Evolutionary conservation across 2,113 vertebrate species (phyloP).

Genomic region (Oenanthe oenanthe): DNA sequence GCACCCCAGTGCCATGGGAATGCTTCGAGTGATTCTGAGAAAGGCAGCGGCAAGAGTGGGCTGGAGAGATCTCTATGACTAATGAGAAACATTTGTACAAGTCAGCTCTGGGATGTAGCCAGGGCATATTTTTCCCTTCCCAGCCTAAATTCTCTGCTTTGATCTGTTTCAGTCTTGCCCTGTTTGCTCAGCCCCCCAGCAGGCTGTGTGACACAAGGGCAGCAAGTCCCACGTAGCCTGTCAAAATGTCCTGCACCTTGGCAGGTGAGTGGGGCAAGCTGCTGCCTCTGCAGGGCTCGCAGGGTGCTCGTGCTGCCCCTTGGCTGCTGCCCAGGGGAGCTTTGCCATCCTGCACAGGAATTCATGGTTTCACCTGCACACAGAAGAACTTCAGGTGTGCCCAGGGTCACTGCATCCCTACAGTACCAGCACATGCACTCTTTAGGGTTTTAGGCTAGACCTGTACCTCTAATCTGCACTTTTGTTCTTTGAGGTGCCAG

Average conservation of each 20-base stretch:
- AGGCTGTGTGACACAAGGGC: neutral
- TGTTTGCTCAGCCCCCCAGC: accelerated
- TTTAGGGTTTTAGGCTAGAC: neutral
- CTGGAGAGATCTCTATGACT: neutral
- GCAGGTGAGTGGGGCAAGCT: neutral
- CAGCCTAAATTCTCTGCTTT: neutral
- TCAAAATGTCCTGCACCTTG: neutral
- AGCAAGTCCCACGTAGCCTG: neutral
- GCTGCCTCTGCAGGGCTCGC: neutral
- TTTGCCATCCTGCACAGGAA: neutral
- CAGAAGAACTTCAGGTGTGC: neutral
- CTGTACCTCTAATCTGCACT: neutral
- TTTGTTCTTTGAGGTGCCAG: neutral
- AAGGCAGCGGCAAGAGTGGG: neutral
- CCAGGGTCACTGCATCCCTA: neutral
- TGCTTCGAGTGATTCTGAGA: neutral
- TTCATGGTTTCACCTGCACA: neutral
- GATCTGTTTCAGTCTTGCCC: neutral
- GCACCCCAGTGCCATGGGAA: neutral
- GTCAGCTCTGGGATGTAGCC: neutral
- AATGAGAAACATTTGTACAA: neutral
- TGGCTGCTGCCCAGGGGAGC: neutral
- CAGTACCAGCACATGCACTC: neutral
- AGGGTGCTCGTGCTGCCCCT: neutral
- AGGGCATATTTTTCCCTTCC: neutral